phyloP scores from a whole-genome alignment of 2,113 vertebrate genomes.

The Catharus bicknelli region DNA sequence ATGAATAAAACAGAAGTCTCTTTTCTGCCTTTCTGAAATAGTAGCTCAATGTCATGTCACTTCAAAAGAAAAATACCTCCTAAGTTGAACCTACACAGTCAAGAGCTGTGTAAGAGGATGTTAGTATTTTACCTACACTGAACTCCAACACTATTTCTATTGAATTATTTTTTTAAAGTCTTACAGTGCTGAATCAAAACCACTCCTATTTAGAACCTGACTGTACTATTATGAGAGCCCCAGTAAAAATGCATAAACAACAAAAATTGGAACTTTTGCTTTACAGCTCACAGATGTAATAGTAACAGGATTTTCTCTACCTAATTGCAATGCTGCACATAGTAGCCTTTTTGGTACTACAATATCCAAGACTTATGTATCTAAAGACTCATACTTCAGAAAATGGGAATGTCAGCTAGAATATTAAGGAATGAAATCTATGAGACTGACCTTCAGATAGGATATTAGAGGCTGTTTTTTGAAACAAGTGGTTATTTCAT shows the following conservation, averaged over 20 bases:
- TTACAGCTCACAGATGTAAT: constrained; percentile 24
- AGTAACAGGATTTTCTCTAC: constrained; percentile 45
- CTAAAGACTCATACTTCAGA: constrained; percentile 68
- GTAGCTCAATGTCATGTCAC: constrained; percentile 37
- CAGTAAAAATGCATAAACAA: not conserved
- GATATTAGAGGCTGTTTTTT: constrained; percentile 45
- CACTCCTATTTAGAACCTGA: not conserved
- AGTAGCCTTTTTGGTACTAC: constrained; percentile 52
- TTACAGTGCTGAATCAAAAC: constrained; percentile 15
- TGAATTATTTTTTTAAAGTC: not conserved
- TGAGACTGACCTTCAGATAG: constrained; percentile 57
- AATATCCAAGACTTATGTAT: constrained; percentile 68
- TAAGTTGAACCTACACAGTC: not conserved
- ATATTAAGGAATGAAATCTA: constrained; percentile 72
- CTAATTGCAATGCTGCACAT: constrained; percentile 54
- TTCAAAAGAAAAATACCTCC: constrained; percentile 37
- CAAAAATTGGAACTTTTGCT: not conserved
- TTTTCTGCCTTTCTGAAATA: constrained; percentile 51
- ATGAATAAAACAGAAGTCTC: constrained; percentile 23
- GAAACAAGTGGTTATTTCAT: constrained; percentile 63
- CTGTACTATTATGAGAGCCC: not conserved
- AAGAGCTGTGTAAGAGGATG: not conserved
- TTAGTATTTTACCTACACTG: not conserved
- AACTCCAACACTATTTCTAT: not conserved
- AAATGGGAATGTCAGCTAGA: constrained; percentile 68